A percentile compares a stretch with the other conserved stretches of the same genome.
Evolutionary conservation across 1,140 invertebrate species (phyloP).

Genomic region (Metopolophium dirhodum): DNA sequence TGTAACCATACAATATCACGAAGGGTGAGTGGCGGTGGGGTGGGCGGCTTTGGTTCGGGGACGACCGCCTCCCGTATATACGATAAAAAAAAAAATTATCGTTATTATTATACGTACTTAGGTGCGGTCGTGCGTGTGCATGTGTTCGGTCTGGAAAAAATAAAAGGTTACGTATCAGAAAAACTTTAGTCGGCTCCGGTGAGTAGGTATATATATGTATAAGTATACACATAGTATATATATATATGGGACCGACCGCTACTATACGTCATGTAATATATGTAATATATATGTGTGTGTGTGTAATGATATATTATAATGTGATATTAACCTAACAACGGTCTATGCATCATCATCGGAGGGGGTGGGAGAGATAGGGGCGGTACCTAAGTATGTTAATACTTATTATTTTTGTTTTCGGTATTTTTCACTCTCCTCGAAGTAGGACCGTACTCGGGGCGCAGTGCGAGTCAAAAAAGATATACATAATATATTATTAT

Average conservation of each 20-base stretch:
- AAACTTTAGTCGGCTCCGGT: neutral
- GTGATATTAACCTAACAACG: slow-evolving; percentile 34
- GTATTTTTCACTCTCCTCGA: neutral
- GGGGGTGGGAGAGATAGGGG: neutral
- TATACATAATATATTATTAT: neutral
- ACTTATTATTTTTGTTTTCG: slow-evolving; percentile 1
- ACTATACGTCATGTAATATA: neutral
- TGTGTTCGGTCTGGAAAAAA: neutral
- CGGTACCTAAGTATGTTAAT: neutral
- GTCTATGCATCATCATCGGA: neutral
- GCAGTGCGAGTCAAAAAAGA: neutral
- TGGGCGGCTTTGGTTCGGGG: neutral
- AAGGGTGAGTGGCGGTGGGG: too few species aligned
- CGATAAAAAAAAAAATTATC: neutral
- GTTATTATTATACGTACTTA: slow-evolving; percentile 6
- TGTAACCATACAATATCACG: neutral
- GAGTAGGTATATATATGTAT: neutral
- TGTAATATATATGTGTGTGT: neutral
- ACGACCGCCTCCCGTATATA: slow-evolving; percentile 36
- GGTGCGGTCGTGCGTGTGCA: neutral
- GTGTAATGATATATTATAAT: neutral
- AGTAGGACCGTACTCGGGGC: neutral
- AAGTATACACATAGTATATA: neutral
- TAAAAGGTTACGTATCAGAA: neutral
- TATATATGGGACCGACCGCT: neutral